phyloP scores from a whole-genome alignment of 2,113 vertebrate genomes.

The Sander lucioperca region DNA sequence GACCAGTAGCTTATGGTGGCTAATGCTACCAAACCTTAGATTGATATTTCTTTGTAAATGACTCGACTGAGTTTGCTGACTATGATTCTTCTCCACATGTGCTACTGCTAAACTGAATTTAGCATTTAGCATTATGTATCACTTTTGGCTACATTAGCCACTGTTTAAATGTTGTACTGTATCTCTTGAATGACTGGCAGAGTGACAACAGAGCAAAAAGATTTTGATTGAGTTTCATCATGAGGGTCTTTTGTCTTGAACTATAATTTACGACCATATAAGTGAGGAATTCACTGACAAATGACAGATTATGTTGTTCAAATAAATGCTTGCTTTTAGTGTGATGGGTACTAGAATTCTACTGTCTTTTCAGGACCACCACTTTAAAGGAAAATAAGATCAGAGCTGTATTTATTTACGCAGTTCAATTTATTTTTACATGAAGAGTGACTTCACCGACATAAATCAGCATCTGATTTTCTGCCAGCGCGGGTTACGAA shows the following conservation, averaged over 20 bases:
- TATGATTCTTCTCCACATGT: no score
- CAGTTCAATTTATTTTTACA: neutral
- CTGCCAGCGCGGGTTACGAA: neutral
- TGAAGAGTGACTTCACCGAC: neutral
- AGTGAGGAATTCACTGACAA: neutral
- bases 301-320: neutral
- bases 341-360: neutral
- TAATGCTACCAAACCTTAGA: neutral
- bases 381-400: neutral
- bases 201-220: neutral
- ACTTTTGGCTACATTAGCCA: neutral
- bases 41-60: neutral
- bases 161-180: neutral
- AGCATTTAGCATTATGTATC: no score
- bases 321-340: neutral
- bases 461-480: constrained; percentile 19
- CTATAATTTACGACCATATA: neutral
- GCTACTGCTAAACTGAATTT: no score
- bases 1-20: neutral
- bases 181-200: neutral
- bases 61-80: no score
- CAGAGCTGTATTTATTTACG: neutral
- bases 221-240: no score
- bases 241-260: neutral
- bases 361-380: neutral